Base-by-base conservation (phyloP, 1,140 invertebrate species). In the Saccostrea echinata region DNA sequence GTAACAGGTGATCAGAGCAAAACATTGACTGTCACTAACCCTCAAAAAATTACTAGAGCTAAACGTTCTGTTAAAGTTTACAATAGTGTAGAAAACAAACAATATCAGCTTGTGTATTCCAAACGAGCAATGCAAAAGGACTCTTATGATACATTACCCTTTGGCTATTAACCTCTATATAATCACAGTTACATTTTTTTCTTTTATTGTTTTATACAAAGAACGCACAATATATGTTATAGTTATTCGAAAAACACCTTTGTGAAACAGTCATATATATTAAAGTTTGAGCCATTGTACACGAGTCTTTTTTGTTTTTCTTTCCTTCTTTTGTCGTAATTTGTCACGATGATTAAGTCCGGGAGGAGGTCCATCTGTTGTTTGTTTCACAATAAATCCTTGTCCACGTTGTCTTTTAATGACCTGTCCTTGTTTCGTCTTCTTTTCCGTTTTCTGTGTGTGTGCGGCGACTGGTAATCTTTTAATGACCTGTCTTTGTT, bases 1-100 rank as follows among this genome's bases (percentile, higher is more conserved):
- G 33, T 89, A 18, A 35, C 33, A 35, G 52, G 57, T n/a, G 51
- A 83, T 12, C n/a, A 55, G 33, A 33, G 27, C 27, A 80, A 52
- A 52, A 18, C 33, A 8, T 33, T 68, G 24, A 51, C 33, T 27
- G 21, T 81, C 13, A 82, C 33, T 18, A 81, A 68, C 13, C 35
- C n/a, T 61, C 13, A 11, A 11, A 84, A 84, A 84, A 88, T 88
- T 33, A 52, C 13, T 9, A 82, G 87, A 84, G 30, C 35, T 1
- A 88, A 76, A 76, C 18, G 9, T 16, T 1, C 35, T 13, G 3
- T 9, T 21, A 80, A 43, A 76, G 27, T 88, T 3, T 88, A 88
- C 43, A 88, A 84, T 24, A 35, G 35, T 30, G 30, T 52, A 68
- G 87, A 88, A 84, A 51, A 84, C 1, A 88, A 88, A 80, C 6